Evolutionary conservation across 2,888 invertebrate genomes (phyloP).

Genomic region (Spialia ferax): DNA sequence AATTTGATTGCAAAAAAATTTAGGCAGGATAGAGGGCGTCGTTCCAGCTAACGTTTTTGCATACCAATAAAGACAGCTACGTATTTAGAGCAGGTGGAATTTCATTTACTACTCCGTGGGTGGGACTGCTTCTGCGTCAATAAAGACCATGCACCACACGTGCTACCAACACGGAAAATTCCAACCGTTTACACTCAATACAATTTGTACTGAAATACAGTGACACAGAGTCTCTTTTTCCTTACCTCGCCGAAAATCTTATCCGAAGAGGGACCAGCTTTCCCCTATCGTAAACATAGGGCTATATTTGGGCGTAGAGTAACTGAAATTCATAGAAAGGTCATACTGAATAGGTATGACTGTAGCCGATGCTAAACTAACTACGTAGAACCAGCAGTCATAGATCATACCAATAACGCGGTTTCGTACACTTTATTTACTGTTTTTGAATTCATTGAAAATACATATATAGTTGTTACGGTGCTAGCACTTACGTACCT

Average conservation of each 20-base stretch:
- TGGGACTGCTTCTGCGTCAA: constrained; percentile 73
- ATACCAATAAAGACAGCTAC: constrained; percentile 66
- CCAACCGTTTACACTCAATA: constrained; percentile 51
- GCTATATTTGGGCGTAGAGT: constrained; percentile 70
- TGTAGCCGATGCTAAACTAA: no score
- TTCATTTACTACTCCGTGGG: constrained; percentile 69
- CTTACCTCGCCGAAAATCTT: constrained; percentile 56
- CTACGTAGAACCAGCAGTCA: no score
- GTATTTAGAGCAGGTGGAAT: constrained; percentile 79
- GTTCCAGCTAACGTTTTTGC: constrained; percentile 58
- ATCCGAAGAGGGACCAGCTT: constrained; percentile 70
- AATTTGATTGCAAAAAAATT: constrained; percentile 14
- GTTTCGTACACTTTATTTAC: no score
- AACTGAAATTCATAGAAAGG: constrained; percentile 40
- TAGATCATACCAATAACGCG: no score
- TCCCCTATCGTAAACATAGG: constrained; percentile 80
- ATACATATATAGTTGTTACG: no score
- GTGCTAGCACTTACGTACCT: no score
- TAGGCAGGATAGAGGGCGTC: constrained; percentile 34
- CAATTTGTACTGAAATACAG: constrained; percentile 34
- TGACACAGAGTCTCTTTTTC: constrained; percentile 53
- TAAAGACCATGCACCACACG: constrained; percentile 81
- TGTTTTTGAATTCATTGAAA: no score
- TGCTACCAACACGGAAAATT: constrained; percentile 79
- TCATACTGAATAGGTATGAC: neutral